Evolutionary conservation across 2,888 invertebrate genomes (phyloP), one percentile per base, ranked within the genome.

Genomic region (Eilema caniola): DNA sequence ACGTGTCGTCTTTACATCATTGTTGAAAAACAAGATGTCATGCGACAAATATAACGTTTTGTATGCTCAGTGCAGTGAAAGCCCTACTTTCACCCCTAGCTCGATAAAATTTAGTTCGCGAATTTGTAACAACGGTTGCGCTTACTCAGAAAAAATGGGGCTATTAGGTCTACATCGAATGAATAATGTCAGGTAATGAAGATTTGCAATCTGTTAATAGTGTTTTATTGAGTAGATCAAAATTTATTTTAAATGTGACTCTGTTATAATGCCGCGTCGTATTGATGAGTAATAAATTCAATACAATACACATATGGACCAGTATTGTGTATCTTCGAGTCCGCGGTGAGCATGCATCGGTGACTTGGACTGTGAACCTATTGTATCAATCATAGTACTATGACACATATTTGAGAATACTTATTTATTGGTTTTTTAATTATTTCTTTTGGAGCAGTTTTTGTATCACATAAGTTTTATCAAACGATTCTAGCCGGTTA

Each of bases 81-180:
- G 95, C 90, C 80, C 84, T 87, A 90, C 92, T 91, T 92, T 92
- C 91, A 89, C 90, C 89, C 89, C 82, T 78, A 80, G 76, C 78
- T 81, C 80, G 78, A 84, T 86, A 89, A 86, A 86, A 91, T 90
- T 91, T 83, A 83, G 88, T 83, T 82, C 85, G 90, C 88, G 87
- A 91, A 94, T 91, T 89, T 90, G 92, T 94, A 93, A 87, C 92
- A 90, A 87, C 87, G 86, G 83, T 87, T 86, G 88, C 81, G 85
- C 86, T 83, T 87, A 88, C 76, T 78, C 72, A 82, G 88, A 92
- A 91, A 93, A 93, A 94, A 86, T 89, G 89, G 86, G 91, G 93
- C 88, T 88, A 92, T 89, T 89, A 87, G 92, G 91, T 92, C 90
- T 90, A 87, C 84, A 83, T 85, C 84, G 79, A 85, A 83, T 85